These are phyloP conservation scores for Drosophila peninsularis DNA, from an alignment of 2,888 invertebrate species.

Conservation along the genomic window DNA sequence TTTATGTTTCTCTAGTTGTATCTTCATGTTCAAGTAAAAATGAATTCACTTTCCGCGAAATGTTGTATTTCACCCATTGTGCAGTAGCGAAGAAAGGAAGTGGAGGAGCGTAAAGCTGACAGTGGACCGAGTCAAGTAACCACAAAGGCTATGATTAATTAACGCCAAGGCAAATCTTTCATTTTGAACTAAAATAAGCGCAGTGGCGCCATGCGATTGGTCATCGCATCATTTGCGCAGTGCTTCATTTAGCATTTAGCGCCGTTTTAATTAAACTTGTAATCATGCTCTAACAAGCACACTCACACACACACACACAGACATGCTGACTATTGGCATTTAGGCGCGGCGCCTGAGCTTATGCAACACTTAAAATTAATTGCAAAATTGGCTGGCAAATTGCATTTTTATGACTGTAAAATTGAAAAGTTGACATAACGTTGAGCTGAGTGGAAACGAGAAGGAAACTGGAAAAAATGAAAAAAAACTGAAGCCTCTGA, in stretches of 20 bases:
- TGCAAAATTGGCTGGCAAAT: constrained; percentile 72
- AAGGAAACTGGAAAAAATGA: neutral
- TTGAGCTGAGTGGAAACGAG: constrained; percentile 6
- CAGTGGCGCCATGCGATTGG: constrained; percentile 11
- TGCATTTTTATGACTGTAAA: constrained; percentile 75
- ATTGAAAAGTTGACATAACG: constrained; percentile 73
- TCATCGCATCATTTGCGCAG: constrained; percentile 38
- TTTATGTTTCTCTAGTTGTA: neutral
- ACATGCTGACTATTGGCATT: constrained; percentile 41
- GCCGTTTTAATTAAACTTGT: constrained; percentile 67
- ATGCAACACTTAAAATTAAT: constrained; percentile 73
- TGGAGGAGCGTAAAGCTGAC: neutral
- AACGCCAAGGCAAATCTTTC: constrained; percentile 61
- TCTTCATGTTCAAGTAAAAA: no score
- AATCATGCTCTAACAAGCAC: constrained; percentile 4
- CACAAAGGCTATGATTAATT: constrained; percentile 74
- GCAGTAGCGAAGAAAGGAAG: neutral
- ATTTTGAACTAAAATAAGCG: constrained; percentile 58
- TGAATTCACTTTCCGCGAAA: no score
- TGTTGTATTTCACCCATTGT: constrained; percentile 10
- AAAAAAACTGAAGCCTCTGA: constrained; percentile 10
- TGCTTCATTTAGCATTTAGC: constrained; percentile 32
- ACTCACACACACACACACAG: neutral
- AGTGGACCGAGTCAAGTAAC: constrained; percentile 38
- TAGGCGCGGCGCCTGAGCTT: constrained; percentile 52